Evolutionary conservation across 2,888 invertebrate genomes (phyloP), one percentile per base, ranked within the genome.

Genomic region (Euclidia mi): DNA sequence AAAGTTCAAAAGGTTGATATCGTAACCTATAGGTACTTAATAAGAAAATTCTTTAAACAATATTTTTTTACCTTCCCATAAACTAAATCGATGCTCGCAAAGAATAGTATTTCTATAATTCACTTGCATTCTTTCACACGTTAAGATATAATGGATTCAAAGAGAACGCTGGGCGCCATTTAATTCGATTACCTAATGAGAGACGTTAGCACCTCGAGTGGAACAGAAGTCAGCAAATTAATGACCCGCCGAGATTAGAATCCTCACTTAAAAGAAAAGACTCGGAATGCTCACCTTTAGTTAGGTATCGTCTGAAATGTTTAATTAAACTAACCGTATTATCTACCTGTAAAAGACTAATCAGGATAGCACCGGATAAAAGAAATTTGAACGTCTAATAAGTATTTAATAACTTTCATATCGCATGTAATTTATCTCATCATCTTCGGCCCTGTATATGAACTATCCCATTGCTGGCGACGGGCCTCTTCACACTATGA

Each of bases 181-280:
- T 61, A 63, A 78, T 81, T 78, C 71, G 68, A 81, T 82, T 79
- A n/a, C n/a, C n/a, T n/a, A 80, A 78, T 70, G 64, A 70, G 68
- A 72, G 79, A 72, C 74, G 71, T 78, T 79, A 68, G 56, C 66
- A 67, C 70, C 71, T 71, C 31, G 67, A 56, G 58, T 56, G 68
- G 56, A 52, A 44, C 35, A 53, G 60, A 67, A 67, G 74, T 71
- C 69, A 58, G 46, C 43, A 66, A 74, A 79, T 75, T 76, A 82
- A 79, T 78, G 79, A 63, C 44, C 50, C 52, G 40, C 45, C 43
- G 52, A 64, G 77, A 75, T 78, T 68, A 73, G 55, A 68, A 42
- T 43, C 46, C 6, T 51, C 46, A 29, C 50, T 51, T 47, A 56
- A 47, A 60, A 56, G 56, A 67, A 53, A 67, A 66, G 28, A 45